These are phyloP conservation scores for Bursaphelenchus okinawaensis DNA, from an alignment of 2,888 invertebrate genomes.

Conservation along the genomic window DNA sequence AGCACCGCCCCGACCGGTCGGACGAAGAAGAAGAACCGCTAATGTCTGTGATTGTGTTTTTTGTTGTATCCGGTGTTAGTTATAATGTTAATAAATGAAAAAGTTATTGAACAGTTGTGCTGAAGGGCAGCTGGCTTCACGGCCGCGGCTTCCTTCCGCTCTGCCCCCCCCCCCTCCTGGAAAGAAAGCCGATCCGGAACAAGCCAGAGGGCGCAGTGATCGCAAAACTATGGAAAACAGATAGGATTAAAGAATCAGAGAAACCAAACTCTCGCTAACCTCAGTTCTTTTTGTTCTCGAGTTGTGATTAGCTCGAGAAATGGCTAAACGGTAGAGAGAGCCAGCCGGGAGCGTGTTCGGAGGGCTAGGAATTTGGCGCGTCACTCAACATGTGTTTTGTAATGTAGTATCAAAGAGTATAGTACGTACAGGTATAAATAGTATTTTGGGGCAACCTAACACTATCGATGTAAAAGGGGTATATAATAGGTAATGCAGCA, in stretches of 20 bases:
- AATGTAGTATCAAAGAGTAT: too few species aligned
- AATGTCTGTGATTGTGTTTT: background rate
- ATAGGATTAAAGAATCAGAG: background rate
- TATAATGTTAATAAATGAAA: background rate
- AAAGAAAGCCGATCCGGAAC: constrained; percentile 8
- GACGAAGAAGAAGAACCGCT: background rate
- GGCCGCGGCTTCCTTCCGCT: background rate
- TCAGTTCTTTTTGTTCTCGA: background rate
- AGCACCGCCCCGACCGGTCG: background rate
- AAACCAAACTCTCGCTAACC: background rate
- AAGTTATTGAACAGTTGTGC: background rate
- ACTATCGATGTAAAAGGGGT: too few species aligned
- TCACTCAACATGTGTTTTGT: too few species aligned
- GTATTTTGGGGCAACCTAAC: too few species aligned
- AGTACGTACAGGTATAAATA: too few species aligned
- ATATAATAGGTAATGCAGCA: too few species aligned
- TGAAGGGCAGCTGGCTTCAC: background rate
- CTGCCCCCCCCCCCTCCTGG: background rate
- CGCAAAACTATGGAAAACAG: background rate
- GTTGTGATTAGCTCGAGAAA: background rate
- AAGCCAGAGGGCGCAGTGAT: background rate
- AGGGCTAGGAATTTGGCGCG: too few species aligned
- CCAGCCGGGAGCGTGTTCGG: too few species aligned
- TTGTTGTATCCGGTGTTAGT: background rate
- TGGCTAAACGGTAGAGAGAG: too few species aligned